These are phyloP conservation scores for Gallinago solitaria DNA, from an alignment of 2,797 vertebrate genomes.

Conservation along the genomic window DNA sequence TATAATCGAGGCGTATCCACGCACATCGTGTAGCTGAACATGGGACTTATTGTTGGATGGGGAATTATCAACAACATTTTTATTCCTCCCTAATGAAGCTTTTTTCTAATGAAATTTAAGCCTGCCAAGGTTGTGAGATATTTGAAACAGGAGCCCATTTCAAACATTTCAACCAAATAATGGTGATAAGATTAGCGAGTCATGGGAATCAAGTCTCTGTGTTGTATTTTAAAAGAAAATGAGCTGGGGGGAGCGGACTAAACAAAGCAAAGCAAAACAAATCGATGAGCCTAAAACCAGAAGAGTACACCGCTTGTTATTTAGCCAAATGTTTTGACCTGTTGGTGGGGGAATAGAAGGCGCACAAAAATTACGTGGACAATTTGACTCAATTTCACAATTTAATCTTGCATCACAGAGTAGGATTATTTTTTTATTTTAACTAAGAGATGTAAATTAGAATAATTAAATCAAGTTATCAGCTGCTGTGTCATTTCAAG, in stretches of 20 bases:
- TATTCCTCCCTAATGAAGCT: slow-evolving; percentile 69
- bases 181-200: slow-evolving; percentile 52
- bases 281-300: slow-evolving; percentile 24
- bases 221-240: slow-evolving; percentile 35
- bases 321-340: neutral
- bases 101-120: slow-evolving; percentile 57
- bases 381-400: neutral
- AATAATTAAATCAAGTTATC: neutral
- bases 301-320: neutral
- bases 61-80: slow-evolving; percentile 48
- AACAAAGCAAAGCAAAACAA: slow-evolving; percentile 56
- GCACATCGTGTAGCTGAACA: neutral
- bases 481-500: neutral
- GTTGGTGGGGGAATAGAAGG: neutral
- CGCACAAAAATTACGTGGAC: neutral
- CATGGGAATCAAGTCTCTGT: slow-evolving; percentile 35
- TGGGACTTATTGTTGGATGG: neutral
- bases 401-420: neutral
- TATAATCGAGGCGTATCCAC: neutral
- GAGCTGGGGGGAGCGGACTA: neutral
- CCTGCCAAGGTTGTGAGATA: neutral
- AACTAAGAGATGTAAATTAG: neutral
- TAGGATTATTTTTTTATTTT: neutral
- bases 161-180: slow-evolving; percentile 54
- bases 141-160: slow-evolving; percentile 32